These are phyloP conservation scores for Luffia ferchaultella DNA, from an alignment of 2,888 invertebrate species.

Conservation along the genomic window DNA sequence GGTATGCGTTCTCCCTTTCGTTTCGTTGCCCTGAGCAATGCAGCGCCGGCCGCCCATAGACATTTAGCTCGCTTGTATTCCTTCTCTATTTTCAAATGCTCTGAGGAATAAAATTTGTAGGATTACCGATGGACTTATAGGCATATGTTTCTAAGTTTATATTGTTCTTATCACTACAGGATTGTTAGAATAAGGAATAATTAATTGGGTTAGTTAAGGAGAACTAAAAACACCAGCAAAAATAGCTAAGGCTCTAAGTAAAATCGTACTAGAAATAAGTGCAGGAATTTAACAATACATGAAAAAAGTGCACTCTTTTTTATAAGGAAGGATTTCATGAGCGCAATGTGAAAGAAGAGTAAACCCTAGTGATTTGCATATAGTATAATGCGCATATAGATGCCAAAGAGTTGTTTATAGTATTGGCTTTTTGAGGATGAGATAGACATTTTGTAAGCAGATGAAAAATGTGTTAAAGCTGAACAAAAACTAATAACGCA, in stretches of 20 bases:
- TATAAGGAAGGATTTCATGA: no score
- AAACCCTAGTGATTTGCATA: no score
- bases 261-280: no score
- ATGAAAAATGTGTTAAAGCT: no score
- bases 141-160: neutral
- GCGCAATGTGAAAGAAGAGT: no score
- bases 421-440: no score
- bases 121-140: neutral
- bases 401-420: no score
- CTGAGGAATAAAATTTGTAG: slow-evolving; percentile 53
- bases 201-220: neutral
- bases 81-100: slow-evolving; percentile 76
- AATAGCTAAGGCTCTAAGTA: neutral
- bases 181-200: neutral
- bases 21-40: slow-evolving; percentile 79
- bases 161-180: neutral
- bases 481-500: no score
- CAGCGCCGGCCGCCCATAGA: slow-evolving; percentile 90
- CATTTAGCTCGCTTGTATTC: slow-evolving; percentile 82
- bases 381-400: no score
- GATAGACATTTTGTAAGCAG: no score
- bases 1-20: slow-evolving; percentile 67
- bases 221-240: neutral
- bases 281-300: no score
- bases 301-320: no score